Conservation (phyloP, 2,888 invertebrate species). For the Perdita meconis region DNA sequence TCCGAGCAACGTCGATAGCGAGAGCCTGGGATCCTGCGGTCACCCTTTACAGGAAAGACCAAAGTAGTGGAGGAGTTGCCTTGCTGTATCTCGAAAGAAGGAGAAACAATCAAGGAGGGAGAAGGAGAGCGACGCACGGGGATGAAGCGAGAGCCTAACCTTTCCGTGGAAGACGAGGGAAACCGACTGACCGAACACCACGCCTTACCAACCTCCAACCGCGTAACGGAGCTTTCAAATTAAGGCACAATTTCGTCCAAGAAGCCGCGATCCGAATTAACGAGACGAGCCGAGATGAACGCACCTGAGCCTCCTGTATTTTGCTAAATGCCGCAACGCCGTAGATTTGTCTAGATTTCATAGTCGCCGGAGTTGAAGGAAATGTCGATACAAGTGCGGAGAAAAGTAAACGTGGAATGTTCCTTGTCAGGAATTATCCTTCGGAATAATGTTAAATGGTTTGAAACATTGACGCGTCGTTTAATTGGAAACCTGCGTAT, state of each 20-base stretch:
- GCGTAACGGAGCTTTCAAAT: constrained; percentile 79
- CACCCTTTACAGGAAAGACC: constrained; percentile 79
- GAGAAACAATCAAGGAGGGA: constrained; percentile 17
- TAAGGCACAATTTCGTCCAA: constrained; percentile 79
- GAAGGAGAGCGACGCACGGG: constrained; percentile 8
- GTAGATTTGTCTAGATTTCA: neutral
- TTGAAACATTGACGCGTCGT: no score
- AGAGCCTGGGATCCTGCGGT: constrained; percentile 81
- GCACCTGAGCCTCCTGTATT: constrained; percentile 58
- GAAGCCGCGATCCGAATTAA: constrained; percentile 75
- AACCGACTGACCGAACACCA: constrained; percentile 75
- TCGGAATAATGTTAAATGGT: no score
- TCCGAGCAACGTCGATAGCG: constrained; percentile 80
- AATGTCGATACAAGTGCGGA: neutral
- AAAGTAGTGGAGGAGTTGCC: constrained; percentile 74
- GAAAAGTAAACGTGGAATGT: neutral
- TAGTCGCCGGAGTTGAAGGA: neutral
- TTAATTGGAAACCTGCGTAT: no score
- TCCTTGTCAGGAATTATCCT: no score
- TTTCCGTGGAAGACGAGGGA: constrained; percentile 61
- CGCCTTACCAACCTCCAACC: constrained; percentile 71
- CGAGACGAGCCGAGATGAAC: constrained; percentile 64
- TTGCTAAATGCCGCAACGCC: constrained; percentile 36
- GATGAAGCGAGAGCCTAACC: constrained; percentile 52
- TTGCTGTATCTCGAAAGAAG: constrained; percentile 60